Evolutionary conservation across 2,113 vertebrate species (phyloP).

Genomic region (Chlorodrepanis virens): DNA sequence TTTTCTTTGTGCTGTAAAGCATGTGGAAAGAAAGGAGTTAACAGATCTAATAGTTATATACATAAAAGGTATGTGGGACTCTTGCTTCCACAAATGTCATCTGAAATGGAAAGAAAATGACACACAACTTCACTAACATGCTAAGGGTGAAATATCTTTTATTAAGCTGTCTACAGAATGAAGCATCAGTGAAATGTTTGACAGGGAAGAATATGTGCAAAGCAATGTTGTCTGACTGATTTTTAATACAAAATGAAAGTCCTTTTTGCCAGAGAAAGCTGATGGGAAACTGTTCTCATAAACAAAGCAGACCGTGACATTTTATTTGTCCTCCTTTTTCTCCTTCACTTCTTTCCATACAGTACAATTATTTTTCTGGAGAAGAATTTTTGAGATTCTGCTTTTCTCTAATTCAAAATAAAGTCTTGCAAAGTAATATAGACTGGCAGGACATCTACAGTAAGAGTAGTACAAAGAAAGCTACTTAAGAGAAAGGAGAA

Average conservation of each 20-base stretch:
- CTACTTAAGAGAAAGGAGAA: not conserved
- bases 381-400: not conserved
- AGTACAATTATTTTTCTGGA: not conserved
- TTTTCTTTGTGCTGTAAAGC: not conserved
- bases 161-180: slow-evolving; percentile 45
- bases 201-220: slow-evolving; percentile 27
- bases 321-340: not conserved
- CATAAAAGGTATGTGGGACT: not conserved
- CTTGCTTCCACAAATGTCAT: slow-evolving; percentile 3
- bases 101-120: slow-evolving; percentile 38
- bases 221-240: slow-evolving; percentile 4
- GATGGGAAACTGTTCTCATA: not conserved
- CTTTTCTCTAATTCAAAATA: not conserved
- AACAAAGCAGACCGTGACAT: not conserved
- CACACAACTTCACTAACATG: not conserved
- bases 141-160: slow-evolving; percentile 29
- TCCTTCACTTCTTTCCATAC: not conserved
- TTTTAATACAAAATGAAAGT: slow-evolving; percentile 47
- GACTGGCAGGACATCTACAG: not conserved
- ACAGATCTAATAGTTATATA: not conserved
- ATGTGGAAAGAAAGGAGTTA: not conserved
- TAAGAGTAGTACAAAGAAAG: not conserved
- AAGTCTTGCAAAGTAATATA: not conserved
- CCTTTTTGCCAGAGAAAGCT: not conserved
- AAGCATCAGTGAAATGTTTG: slow-evolving; percentile 36